Evolutionary conservation across 2,113 vertebrate genomes (phyloP).

Genomic region (Macrotus californicus): DNA sequence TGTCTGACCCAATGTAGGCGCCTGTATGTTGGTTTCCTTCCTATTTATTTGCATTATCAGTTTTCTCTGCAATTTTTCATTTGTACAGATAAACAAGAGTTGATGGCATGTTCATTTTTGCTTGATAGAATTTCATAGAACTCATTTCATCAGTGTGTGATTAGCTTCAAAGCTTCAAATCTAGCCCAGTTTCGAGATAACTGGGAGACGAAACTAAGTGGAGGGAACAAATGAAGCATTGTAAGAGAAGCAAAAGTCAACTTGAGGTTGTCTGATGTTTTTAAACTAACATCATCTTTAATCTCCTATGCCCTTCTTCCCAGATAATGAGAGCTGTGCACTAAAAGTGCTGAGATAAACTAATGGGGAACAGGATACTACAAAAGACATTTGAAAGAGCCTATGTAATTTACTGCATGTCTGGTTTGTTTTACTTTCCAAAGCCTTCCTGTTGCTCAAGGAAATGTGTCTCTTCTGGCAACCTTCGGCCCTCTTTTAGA

Average conservation of each 20-base stretch:
- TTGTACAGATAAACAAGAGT: slow-evolving; percentile 7
- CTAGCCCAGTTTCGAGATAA: slow-evolving; percentile 61
- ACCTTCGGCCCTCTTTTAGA: slow-evolving; percentile 70
- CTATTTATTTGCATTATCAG: not conserved
- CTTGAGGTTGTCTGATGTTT: slow-evolving; percentile 66
- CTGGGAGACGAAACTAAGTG: slow-evolving; percentile 67
- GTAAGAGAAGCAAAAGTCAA: slow-evolving; percentile 66
- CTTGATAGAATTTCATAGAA: slow-evolving; percentile 60
- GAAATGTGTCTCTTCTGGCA: slow-evolving; percentile 80
- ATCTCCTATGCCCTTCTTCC: slow-evolving; percentile 78
- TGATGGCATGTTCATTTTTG: slow-evolving; percentile 23
- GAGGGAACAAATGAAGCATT: slow-evolving; percentile 63
- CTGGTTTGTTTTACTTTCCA: slow-evolving; percentile 82
- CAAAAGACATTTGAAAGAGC: slow-evolving; percentile 76
- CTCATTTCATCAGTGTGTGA: slow-evolving; percentile 54
- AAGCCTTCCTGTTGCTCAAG: slow-evolving; percentile 79
- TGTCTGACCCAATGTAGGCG: fast-evolving
- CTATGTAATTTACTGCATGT: slow-evolving; percentile 79
- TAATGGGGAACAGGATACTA: slow-evolving; percentile 77
- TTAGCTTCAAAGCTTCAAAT: slow-evolving; percentile 55
- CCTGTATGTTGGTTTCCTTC: not conserved
- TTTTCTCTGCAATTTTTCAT: slow-evolving; percentile 6
- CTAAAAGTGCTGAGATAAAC: slow-evolving; percentile 81
- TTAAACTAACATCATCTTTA: slow-evolving; percentile 78
- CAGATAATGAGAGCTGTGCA: slow-evolving; percentile 76